These are phyloP conservation scores for Hydropotes inermis DNA, from an alignment of 2,113 vertebrate species.

Conservation along the genomic window DNA sequence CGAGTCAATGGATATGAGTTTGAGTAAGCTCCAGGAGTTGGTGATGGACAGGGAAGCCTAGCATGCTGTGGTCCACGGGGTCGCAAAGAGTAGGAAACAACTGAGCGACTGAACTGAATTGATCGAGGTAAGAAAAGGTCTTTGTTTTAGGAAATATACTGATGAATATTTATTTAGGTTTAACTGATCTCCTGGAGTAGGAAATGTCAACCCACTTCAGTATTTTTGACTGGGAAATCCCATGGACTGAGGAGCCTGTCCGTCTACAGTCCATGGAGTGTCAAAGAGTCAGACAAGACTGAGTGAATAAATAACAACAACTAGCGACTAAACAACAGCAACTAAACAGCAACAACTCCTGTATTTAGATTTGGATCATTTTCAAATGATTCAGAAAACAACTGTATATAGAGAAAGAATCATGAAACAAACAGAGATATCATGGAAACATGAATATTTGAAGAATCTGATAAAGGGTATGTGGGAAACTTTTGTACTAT, in stretches of 20 bases:
- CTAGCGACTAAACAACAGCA: neutral
- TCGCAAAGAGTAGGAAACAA: neutral
- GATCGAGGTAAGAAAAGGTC: neutral
- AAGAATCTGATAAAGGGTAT: neutral
- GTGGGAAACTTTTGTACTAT: neutral
- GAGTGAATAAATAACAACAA: neutral
- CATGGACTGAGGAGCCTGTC: neutral
- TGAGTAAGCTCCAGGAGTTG: neutral
- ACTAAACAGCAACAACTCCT: neutral
- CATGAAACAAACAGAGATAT: neutral
- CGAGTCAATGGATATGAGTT: neutral
- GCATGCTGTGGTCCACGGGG: neutral
- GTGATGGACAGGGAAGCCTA: neutral
- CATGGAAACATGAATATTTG: neutral
- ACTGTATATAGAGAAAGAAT: neutral
- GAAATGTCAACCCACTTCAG: neutral
- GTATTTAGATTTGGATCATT: neutral
- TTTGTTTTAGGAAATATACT: neutral
- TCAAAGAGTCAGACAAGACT: neutral
- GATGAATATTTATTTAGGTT: neutral
- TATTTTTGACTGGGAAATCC: neutral
- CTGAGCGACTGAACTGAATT: neutral
- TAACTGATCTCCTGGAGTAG: neutral
- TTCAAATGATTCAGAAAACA: neutral
- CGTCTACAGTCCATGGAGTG: neutral